Evolutionary conservation across 2,113 vertebrate species (phyloP).

Genomic region (Himantopus leucocephalus): DNA sequence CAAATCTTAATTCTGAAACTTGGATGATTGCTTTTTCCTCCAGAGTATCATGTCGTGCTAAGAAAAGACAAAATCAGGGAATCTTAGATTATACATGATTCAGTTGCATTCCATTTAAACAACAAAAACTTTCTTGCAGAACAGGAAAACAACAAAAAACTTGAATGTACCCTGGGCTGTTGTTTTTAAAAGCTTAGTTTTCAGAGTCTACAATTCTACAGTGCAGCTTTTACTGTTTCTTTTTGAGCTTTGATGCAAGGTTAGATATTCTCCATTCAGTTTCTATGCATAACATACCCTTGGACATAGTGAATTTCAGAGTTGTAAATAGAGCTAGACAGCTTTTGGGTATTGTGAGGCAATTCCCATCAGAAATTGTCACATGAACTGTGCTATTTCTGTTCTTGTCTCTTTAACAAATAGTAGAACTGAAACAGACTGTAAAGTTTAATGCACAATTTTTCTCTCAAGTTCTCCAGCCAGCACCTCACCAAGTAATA

Average conservation of each 20-base stretch:
- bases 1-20: neutral
- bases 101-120: neutral
- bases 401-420: neutral
- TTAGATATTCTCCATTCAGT: neutral
- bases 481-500: conserved; percentile 90
- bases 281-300: neutral
- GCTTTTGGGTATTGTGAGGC: neutral
- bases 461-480: conserved; percentile 85
- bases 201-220: neutral
- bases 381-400: neutral
- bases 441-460: neutral
- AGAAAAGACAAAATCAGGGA: neutral
- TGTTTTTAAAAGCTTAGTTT: neutral
- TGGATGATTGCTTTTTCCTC: neutral
- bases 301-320: neutral
- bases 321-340: neutral
- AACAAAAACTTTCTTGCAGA: neutral
- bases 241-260: neutral
- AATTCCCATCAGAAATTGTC: neutral
- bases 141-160: neutral
- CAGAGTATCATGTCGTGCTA: neutral
- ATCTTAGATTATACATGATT: neutral
- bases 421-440: neutral
- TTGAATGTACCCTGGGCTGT: neutral
- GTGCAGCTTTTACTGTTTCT: neutral